Base-by-base conservation (phyloP, 2,888 invertebrate species). In the Drosophila demipolita region DNA sequence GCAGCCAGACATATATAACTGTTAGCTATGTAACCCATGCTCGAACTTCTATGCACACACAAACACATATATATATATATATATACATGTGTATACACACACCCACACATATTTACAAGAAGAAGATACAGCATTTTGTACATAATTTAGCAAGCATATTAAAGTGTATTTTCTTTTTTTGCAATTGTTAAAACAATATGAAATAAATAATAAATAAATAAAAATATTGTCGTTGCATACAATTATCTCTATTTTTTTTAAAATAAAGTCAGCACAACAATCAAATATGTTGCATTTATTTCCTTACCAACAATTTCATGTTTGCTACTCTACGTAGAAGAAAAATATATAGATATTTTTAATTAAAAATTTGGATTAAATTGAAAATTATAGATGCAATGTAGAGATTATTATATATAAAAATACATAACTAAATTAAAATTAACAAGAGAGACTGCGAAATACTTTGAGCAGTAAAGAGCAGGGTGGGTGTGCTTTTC, bases 11-110 rank as follows among this genome's bases (percentile, higher is more conserved):
- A 42, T 9, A 42, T 9, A 6, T 26, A 35, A 5, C n/a, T n/a
- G 33, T 20, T 49, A 8, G 7, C 45, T 29, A 50, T 50, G 40
- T 57, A 20, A 40, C 32, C 40, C 45, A 57, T 57, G 29, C 40
- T 20, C 20, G 3, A 20, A 36, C 15, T 8, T 29, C 12, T 7
- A 49, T 29, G 36, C 15, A 36, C 36, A 12, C 11, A 12, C 11
- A 42, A 6, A 20, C 11, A 20, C 6, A 12, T 3, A 1, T 12
- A 42, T 20, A 42, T 11, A 20, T 7, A 20, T 12, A 45, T 20
- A 20, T 23, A 45, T 1, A 36, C 36, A 15, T 7, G 36, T 36
- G 36, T 7, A 36, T 7, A 1, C 36, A 15, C 36, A 45, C 15
- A 23, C 45, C 12, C 20, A 23, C 15, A 15, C 20, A 45, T 20